A percentile compares a stretch with the other conserved stretches of the same genome.
phyloP scores from a whole-genome alignment of 2,797 vertebrate genomes.

The Sebastiscus tertius region DNA sequence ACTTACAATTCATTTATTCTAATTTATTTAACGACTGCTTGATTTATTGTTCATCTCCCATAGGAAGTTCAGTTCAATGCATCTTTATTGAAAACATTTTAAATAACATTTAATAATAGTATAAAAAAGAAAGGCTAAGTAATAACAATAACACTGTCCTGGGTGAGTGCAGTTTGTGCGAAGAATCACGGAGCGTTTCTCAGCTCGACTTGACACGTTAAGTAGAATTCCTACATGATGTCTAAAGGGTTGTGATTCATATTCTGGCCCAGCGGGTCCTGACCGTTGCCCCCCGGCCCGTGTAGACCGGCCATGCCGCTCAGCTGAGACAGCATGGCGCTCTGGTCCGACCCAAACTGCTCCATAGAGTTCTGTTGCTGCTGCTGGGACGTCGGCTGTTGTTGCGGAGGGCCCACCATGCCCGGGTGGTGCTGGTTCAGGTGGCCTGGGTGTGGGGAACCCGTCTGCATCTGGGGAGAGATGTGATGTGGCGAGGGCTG shows the following conservation, averaged over 20 bases:
- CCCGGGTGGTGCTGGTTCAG: conserved; percentile 84
- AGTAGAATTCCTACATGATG: conserved; percentile 87
- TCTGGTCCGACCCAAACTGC: conserved; percentile 94
- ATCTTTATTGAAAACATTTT: conserved; percentile 91
- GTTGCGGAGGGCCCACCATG: conserved; percentile 85
- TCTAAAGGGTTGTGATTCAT: conserved; percentile 97
- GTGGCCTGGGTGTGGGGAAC: conserved; percentile 92
- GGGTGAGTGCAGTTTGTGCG: conserved; percentile 84
- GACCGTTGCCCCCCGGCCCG: conserved; percentile 86
- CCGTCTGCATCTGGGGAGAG: conserved; percentile 96
- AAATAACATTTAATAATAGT: conserved; percentile 89
- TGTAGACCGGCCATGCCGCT: conserved; percentile 94
- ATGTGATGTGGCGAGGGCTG: conserved; percentile 97
- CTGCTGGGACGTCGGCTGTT: conserved; percentile 60
- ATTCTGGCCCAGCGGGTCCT: conserved; percentile 91
- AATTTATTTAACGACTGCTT: conserved; percentile 80
- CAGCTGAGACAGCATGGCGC: conserved; percentile 94
- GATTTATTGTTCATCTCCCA: conserved; percentile 86
- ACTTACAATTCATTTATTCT: conserved; percentile 85
- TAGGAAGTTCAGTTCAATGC: conserved; percentile 86
- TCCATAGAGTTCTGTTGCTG: conserved; percentile 94
- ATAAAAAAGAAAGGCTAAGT: conserved; percentile 84
- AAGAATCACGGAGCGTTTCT: conserved; percentile 75
- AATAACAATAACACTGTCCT: conserved; percentile 81
- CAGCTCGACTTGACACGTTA: conserved; percentile 55